phyloP scores from a whole-genome alignment of 2,113 vertebrate genomes.

The Tyrannus savana region DNA sequence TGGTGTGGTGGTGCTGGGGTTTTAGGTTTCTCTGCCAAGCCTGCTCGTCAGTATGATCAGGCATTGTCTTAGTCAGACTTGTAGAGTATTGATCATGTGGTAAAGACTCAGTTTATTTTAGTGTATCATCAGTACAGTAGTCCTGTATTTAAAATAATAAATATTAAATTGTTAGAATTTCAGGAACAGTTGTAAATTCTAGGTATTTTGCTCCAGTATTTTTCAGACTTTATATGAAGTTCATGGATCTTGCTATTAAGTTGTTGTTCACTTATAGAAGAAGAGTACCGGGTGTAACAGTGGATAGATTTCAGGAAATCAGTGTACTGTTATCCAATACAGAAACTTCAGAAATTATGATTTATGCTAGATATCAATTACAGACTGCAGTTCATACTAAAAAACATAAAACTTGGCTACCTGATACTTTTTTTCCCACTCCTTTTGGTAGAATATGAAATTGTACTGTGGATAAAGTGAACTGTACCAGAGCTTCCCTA shows the following conservation, averaged over 20 bases:
- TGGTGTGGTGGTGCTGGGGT: not conserved
- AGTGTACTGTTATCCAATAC: not conserved
- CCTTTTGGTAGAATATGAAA: not conserved
- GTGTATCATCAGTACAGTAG: not conserved
- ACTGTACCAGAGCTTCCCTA: not conserved
- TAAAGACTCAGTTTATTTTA: not conserved
- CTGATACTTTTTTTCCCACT: rapidly evolving
- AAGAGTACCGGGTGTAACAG: not conserved
- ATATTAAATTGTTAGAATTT: not conserved
- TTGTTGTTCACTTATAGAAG: not conserved
- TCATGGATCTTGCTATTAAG: not conserved
- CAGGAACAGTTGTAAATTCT: not conserved
- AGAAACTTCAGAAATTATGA: not conserved
- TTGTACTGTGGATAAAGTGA: not conserved
- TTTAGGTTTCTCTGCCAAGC: not conserved
- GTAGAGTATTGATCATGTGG: not conserved
- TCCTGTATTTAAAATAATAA: not conserved
- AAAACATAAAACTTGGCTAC: not conserved
- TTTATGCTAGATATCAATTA: not conserved
- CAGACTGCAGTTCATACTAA: not conserved
- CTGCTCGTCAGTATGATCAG: not conserved
- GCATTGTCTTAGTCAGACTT: not conserved
- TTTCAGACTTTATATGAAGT: not conserved
- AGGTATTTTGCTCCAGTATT: not conserved
- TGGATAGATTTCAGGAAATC: not conserved